phyloP scores from a whole-genome alignment of 2,888 invertebrate species.

The Cheilosia impressa region DNA sequence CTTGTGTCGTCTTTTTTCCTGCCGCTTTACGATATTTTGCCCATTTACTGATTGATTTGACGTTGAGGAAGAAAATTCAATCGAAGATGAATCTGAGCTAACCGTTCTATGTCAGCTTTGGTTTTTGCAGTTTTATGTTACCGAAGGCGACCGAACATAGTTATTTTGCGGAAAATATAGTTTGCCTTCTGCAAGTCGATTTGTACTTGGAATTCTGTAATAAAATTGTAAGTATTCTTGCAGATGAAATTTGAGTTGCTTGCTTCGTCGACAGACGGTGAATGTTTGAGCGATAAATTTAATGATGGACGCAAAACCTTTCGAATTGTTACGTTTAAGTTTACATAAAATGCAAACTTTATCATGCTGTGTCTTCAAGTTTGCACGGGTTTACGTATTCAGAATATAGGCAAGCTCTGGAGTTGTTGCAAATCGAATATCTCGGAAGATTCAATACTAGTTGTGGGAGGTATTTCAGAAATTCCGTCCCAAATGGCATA shows the following conservation, averaged over 20 bases:
- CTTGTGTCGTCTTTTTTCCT: not conserved
- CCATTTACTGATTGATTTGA: conserved; percentile 70
- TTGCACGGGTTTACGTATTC: too few species aligned
- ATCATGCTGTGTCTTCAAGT: too few species aligned
- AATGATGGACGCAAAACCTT: not conserved
- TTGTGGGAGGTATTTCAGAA: too few species aligned
- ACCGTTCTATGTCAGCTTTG: conserved; percentile 1
- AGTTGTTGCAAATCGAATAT: too few species aligned
- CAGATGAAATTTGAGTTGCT: conserved; percentile 15
- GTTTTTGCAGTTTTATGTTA: conserved; percentile 12
- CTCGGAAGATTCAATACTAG: too few species aligned
- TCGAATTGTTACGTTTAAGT: not conserved
- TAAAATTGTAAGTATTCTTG: conserved; percentile 27
- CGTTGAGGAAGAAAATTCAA: conserved; percentile 42
- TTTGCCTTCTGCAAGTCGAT: not conserved
- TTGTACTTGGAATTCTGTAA: conserved; percentile 11
- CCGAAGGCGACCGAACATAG: not conserved
- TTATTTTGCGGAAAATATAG: conserved; percentile 2
- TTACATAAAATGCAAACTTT: not conserved
- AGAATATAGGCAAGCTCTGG: too few species aligned
- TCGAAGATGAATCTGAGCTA: conserved; percentile 17
- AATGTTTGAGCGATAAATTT: not conserved
- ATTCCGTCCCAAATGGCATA: too few species aligned
- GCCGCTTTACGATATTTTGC: conserved; percentile 32
- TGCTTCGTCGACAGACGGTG: not conserved